Conservation (phyloP, 2,888 invertebrate species). For the Eristalis pertinax region DNA sequence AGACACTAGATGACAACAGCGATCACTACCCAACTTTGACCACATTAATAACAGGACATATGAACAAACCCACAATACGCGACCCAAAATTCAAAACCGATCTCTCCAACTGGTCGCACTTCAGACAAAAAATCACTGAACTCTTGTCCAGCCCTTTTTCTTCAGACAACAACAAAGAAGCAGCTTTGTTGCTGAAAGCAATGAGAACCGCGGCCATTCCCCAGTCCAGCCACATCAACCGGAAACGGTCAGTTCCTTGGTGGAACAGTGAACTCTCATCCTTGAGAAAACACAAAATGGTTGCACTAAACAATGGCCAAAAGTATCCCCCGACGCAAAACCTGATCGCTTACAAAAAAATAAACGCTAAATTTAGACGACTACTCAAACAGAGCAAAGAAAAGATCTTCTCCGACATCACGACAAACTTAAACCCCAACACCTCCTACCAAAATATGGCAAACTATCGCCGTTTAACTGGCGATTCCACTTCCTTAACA, state of each 20-base stretch:
- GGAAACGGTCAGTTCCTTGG: not conserved
- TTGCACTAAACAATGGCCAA: not conserved
- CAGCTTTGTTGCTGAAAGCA: too few relatives aligned
- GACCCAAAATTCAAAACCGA: not conserved
- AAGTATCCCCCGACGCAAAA: not conserved
- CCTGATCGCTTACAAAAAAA: not conserved
- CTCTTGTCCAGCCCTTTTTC: too few relatives aligned
- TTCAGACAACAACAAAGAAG: too few relatives aligned
- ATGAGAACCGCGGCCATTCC: too few relatives aligned
- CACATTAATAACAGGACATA: not conserved
- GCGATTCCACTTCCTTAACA: too few relatives aligned
- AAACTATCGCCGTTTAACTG: too few relatives aligned
- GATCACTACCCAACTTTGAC: not conserved
- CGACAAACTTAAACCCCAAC: too few relatives aligned
- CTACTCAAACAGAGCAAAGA: not conserved
- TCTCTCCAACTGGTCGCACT: not conserved
- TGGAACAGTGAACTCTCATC: conserved; percentile 8
- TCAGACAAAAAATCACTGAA: too few relatives aligned
- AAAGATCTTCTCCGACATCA: too few relatives aligned
- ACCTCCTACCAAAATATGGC: too few relatives aligned
- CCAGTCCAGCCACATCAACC: not conserved
- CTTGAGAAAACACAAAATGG: not conserved
- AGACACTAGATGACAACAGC: not conserved
- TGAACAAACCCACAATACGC: not conserved
- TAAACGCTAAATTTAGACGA: not conserved